phyloP scores from a whole-genome alignment of 1,140 invertebrate species.

The Apis dorsata region DNA sequence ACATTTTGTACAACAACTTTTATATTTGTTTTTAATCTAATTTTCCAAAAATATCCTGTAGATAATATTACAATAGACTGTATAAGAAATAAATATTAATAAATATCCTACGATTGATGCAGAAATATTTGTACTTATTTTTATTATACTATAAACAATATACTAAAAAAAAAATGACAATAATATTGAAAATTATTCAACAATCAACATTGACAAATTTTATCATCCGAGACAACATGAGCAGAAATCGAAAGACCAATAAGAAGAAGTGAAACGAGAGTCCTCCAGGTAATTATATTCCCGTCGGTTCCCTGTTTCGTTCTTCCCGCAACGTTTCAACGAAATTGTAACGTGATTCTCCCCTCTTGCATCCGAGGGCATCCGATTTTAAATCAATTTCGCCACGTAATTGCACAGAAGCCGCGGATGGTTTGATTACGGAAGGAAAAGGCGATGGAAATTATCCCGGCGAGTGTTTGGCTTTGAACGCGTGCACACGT shows the following conservation, averaged over 20 bases:
- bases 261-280: neutral
- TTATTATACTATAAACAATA: too few species aligned
- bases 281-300: conserved; percentile 12
- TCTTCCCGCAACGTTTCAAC: neutral
- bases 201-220: neutral
- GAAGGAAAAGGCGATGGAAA: conserved; percentile 45
- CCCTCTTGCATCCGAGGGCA: neutral
- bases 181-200: too few species aligned
- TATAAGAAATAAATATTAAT: too few species aligned
- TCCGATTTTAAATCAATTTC: conserved; percentile 47
- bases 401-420: conserved; percentile 33
- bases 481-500: neutral
- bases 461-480: conserved; percentile 9
- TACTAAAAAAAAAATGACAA: too few species aligned
- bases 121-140: too few species aligned
- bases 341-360: conserved; percentile 10
- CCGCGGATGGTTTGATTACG: conserved; percentile 35
- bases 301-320: neutral
- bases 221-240: neutral
- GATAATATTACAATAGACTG: too few species aligned
- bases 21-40: too few species aligned
- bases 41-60: too few species aligned
- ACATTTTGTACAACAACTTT: too few species aligned
- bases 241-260: neutral
- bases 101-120: too few species aligned